A percentile compares a stretch with the other conserved stretches of the same genome.
These are phyloP conservation scores for Piprites chloris DNA, from an alignment of 2,113 vertebrate species.

Conservation along the genomic window DNA sequence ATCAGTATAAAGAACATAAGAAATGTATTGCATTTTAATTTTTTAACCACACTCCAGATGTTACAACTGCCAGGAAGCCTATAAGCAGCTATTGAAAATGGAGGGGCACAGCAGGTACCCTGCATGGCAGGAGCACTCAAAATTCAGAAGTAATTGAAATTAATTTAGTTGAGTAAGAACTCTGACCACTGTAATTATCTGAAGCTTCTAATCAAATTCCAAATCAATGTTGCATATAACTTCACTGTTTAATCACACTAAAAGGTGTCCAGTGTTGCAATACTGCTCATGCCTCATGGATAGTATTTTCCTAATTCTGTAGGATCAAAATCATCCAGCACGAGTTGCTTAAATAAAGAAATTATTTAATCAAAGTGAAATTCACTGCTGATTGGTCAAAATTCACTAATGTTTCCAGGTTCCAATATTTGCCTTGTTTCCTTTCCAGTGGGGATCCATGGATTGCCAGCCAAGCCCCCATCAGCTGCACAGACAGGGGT, in stretches of 20 bases:
- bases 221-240: neutral
- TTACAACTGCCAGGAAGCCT: slow-evolving; percentile 73
- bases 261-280: neutral
- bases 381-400: neutral
- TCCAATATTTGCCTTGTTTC: neutral
- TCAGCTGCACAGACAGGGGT: neutral
- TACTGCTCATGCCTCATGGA: neutral
- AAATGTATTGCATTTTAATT: neutral
- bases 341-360: neutral
- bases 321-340: neutral
- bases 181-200: neutral
- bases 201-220: neutral
- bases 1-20: neutral
- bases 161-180: neutral
- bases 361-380: neutral
- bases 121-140: slow-evolving; percentile 79
- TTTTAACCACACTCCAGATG: slow-evolving; percentile 55
- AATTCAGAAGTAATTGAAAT: slow-evolving; percentile 73
- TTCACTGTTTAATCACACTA: neutral
- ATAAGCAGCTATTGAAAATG: slow-evolving; percentile 74
- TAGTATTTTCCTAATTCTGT: neutral
- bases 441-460: neutral
- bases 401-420: neutral
- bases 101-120: slow-evolving; percentile 78
- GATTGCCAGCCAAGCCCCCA: neutral